Evolutionary conservation across 2,113 vertebrate genomes (phyloP), one percentile per base, ranked within the genome.

Genomic region (Arothron firmamentum): DNA sequence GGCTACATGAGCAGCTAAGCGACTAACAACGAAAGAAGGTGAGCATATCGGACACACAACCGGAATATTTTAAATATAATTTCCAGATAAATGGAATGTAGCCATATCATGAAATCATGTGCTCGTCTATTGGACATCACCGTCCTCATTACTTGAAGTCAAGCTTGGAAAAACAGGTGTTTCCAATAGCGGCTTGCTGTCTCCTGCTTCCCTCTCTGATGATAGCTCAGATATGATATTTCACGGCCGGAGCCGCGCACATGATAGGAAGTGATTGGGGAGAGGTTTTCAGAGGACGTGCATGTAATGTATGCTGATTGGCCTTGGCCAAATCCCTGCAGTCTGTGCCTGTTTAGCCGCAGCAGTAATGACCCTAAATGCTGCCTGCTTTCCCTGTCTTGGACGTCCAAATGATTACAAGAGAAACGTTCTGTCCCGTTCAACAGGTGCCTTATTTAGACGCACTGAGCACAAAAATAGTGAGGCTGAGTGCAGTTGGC

Each of bases 31-130:
- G 12, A 12, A 38, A 38, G 34, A 45, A 45, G 43, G 17, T 14
- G 43, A 45, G 43, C 43, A 5, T 34, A 53, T 88, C 79, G 81
- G 82, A 84, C 34, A 12, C 34, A 71, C 28, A 49, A 42, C 56
- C 25, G 2, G 47, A 38, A 12, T 38, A 9, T 9, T 38, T 38
- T 12, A 38, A 12, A 38, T 28, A 89, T 82, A 85, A 85, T 81
- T 65, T 87, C 84, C 77, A 88, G 80, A 85, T 73, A 80, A 64
- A 72, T 84, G 85, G 85, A 82, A 19, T 1, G 2, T 4, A 34
- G 86, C 88, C 89, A 90, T 90, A 88, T 89, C 78, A 76, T 88
- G 85, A 90, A 90, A 89, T 90, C 87, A 89, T 88, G 80, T 63
- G 56, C 74, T 70, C 66, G 77, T 83, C 74, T 73, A 71, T 56